A percentile compares a stretch with the other conserved stretches of the same genome.
Conservation (phyloP, 2,888 invertebrate species). For the Leptinotarsa peninsularis region DNA sequence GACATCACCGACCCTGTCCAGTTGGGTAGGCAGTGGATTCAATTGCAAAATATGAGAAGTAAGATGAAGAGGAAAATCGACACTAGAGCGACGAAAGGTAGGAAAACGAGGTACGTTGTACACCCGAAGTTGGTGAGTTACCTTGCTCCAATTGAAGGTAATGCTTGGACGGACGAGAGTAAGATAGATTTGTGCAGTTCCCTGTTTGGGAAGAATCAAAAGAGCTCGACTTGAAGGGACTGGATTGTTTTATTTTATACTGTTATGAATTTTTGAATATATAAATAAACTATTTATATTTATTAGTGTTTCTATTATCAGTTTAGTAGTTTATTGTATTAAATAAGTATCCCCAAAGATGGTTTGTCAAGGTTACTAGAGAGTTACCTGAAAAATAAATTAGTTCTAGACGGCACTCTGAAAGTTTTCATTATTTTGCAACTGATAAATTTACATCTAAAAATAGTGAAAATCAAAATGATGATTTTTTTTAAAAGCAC, state of each 20-base stretch:
- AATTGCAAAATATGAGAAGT: slow-evolving; percentile 89
- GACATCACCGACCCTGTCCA: slow-evolving; percentile 87
- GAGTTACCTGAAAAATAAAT: no score
- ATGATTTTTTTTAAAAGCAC: no score
- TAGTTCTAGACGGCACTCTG: no score
- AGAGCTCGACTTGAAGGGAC: not conserved
- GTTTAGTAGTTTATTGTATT: no score
- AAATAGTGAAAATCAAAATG: no score
- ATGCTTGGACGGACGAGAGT: slow-evolving; percentile 81
- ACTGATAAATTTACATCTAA: no score
- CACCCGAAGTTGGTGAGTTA: slow-evolving; percentile 90
- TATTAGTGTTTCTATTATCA: not conserved
- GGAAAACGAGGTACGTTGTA: slow-evolving; percentile 88
- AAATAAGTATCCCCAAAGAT: no score
- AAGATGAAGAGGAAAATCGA: slow-evolving; percentile 95
- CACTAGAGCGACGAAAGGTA: slow-evolving; percentile 93
- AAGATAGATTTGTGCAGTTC: slow-evolving; percentile 85
- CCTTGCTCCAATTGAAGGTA: slow-evolving; percentile 83
- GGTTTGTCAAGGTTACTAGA: no score
- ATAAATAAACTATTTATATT: not conserved
- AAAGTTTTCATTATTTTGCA: no score
- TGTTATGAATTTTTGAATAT: not conserved
- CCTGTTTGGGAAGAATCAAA: slow-evolving; percentile 75
- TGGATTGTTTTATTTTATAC: slow-evolving; percentile 3
- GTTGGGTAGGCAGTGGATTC: slow-evolving; percentile 89